Evolutionary conservation across 2,113 vertebrate genomes (phyloP).

Genomic region (Pygoscelis antarcticus): DNA sequence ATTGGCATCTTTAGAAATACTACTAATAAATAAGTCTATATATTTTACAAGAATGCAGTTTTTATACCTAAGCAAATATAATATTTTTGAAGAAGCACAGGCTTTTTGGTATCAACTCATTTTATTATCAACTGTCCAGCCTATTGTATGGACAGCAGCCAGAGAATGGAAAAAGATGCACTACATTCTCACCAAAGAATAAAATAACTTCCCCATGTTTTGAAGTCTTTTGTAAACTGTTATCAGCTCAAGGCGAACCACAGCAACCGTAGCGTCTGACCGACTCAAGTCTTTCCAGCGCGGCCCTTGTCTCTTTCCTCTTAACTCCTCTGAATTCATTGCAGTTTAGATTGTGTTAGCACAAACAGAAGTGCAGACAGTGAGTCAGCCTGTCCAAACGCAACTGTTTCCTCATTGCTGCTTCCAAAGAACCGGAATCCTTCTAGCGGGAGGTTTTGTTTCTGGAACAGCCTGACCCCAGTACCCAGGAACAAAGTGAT

Average conservation of each 20-base stretch:
- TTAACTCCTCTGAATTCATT: background rate
- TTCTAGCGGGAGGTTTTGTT: background rate
- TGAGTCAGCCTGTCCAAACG: background rate
- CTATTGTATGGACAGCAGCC: background rate
- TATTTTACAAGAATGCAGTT: background rate
- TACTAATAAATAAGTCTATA: background rate
- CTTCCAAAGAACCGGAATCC: background rate
- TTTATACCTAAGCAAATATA: background rate
- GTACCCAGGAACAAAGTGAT: background rate
- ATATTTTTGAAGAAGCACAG: background rate
- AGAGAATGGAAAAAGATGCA: background rate
- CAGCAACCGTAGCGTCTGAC: accelerated
- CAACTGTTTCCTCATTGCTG: background rate
- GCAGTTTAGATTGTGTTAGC: background rate
- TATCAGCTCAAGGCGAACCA: background rate
- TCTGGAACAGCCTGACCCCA: background rate
- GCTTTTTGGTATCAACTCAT: background rate
- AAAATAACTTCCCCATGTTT: background rate
- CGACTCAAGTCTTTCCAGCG: background rate
- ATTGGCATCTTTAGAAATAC: background rate
- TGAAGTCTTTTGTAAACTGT: background rate
- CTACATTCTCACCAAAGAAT: background rate
- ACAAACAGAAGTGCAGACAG: background rate
- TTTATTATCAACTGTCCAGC: background rate
- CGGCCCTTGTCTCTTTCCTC: background rate